Conservation (phyloP, 2,113 vertebrate species). For the Pavo muticus region DNA sequence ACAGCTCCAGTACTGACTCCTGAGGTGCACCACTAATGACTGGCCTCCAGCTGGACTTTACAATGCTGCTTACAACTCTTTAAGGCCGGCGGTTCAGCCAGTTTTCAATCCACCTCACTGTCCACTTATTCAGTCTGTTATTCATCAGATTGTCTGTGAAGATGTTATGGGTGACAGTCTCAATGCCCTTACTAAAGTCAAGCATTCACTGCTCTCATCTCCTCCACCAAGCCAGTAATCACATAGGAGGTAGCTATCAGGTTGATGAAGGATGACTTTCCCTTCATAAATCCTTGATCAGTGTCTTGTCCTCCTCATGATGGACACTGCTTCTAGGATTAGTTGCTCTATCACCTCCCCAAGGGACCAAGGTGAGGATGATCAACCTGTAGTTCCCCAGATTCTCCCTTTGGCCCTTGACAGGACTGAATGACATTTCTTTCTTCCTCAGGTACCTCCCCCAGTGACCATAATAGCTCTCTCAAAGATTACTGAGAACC, state of each 20-base stretch:
- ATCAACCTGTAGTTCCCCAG: neutral
- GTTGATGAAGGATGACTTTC: neutral
- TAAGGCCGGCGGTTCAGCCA: neutral
- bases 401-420: neutral
- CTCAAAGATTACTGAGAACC: neutral
- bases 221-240: neutral
- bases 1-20: neutral
- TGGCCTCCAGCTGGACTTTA: neutral
- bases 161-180: neutral
- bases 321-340: neutral
- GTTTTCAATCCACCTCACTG: neutral
- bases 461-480: fast-evolving
- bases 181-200: fast-evolving
- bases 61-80: neutral
- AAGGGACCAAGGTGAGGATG: neutral
- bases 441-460: neutral
- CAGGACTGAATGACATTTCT: neutral
- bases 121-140: neutral
- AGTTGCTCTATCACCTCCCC: neutral
- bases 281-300: neutral
- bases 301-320: neutral
- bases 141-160: neutral
- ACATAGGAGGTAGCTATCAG: neutral
- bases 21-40: neutral
- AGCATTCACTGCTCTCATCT: neutral